Evolutionary conservation across 2,797 vertebrate genomes (phyloP).

Genomic region (Malurus splendens): DNA sequence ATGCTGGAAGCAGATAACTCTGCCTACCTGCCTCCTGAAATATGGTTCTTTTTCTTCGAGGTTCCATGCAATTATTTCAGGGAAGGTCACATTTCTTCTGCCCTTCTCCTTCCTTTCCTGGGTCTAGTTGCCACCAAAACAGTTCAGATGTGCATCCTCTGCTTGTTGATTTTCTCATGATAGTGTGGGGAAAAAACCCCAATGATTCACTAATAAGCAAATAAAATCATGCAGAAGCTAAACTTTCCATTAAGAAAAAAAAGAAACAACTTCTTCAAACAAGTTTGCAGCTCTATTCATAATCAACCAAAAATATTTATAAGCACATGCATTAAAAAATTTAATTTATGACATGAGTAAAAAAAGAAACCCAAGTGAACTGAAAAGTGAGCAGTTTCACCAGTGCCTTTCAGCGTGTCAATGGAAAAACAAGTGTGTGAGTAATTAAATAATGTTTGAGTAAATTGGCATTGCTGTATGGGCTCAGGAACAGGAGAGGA

Average conservation of each 20-base stretch:
- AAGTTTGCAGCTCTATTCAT: not conserved
- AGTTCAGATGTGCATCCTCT: not conserved
- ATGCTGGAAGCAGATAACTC: not conserved
- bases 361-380: not conserved
- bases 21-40: not conserved
- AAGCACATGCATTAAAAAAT: not conserved
- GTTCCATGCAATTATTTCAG: not conserved
- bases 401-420: not conserved
- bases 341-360: not conserved
- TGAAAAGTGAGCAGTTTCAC: not conserved
- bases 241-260: not conserved
- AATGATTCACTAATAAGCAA: not conserved
- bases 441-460: not conserved
- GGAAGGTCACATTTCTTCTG: not conserved
- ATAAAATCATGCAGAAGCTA: not conserved
- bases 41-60: not conserved
- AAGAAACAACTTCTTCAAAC: not conserved
- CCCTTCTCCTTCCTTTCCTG: not conserved
- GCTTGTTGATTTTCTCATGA: not conserved
- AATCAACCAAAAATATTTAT: not conserved
- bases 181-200: accelerated
- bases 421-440: not conserved
- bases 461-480: not conserved
- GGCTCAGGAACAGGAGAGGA: not conserved
- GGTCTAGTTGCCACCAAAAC: not conserved